Evolutionary conservation across 1,140 invertebrate species (phyloP).

Genomic region (Pachypeltis micranthus): DNA sequence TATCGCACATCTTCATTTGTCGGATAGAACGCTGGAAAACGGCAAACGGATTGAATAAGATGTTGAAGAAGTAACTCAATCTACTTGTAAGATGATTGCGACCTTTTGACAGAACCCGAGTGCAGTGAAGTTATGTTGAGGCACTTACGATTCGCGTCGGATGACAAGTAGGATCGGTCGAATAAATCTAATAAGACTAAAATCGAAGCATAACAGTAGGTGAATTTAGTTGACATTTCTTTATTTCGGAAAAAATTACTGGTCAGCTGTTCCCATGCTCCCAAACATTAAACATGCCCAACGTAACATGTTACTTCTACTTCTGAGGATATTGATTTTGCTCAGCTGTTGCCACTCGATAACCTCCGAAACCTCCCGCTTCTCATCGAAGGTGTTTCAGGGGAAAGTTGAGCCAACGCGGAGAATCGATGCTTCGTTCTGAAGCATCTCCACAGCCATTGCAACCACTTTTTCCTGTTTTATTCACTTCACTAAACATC

Average conservation of each 20-base stretch:
- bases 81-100: too few species aligned
- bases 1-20: constrained; percentile 55
- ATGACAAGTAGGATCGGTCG: not conserved
- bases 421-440: too few species aligned
- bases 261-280: not conserved
- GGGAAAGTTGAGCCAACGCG: too few species aligned
- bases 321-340: not conserved
- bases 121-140: not conserved
- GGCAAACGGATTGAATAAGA: constrained; percentile 10
- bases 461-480: too few species aligned
- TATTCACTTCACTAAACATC: too few species aligned
- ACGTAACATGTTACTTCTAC: not conserved
- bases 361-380: too few species aligned
- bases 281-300: not conserved
- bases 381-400: too few species aligned
- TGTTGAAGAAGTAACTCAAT: not conserved
- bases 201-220: constrained; percentile 12
- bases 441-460: too few species aligned
- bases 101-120: not conserved
- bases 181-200: constrained; percentile 14
- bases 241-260: constrained; percentile 1
- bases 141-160: constrained; percentile 9
- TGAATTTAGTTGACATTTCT: constrained; percentile 6
- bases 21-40: constrained; percentile 51
- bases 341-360: too few species aligned